Base-by-base conservation (phyloP, 2,113 vertebrate species). In the Microcebus jonahi region DNA sequence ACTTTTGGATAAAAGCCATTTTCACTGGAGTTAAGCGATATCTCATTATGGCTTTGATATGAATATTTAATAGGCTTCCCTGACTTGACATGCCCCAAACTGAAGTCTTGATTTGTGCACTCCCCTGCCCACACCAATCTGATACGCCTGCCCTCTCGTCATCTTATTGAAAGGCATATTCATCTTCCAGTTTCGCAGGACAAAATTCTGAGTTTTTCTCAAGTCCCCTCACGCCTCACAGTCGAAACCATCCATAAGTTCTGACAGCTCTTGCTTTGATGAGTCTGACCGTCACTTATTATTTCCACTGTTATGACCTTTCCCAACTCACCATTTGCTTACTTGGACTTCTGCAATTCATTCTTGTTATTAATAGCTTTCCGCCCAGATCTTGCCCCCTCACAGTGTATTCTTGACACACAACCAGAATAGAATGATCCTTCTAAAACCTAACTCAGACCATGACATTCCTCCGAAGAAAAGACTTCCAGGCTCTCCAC, bases 201-300 rank as follows among this genome's bases (percentile, higher is more conserved):
- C 23, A 39, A 57, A 65, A 76, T 73, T 80, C 57, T 81, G 39
- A 76, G 75, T 80, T 88, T 88, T 65, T 80, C n/a, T 71, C 25
- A 76, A 53, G 23, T 70, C 0, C 8, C 23, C 15, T 81, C 36
- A 36, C 6, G 81, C 71, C 13, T 63, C 8, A 82, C 2, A 71
- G 34, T 27, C 6, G 79, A 36, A 45, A 45, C 12, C 2, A 42
- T 80, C 29, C 12, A 23, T 42, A 63, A 73, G 53, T 75, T 70
- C 76, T 45, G 75, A 36, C 23, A 70, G 12, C 71, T 92, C 7
- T 80, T 87, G 50, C 50, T 90, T 21, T 70, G 80, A 48, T 53
- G 50, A 70, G 17, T 70, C n/a, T n/a, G 75, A 45, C 34, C 48
- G 5, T 42, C 17, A 17, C 21, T n/a, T 57, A 92, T 48, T 71